A percentile compares a stretch with the other conserved stretches of the same genome.
Conservation (phyloP, 2,888 invertebrate species). For the Diloba caeruleocephala region DNA sequence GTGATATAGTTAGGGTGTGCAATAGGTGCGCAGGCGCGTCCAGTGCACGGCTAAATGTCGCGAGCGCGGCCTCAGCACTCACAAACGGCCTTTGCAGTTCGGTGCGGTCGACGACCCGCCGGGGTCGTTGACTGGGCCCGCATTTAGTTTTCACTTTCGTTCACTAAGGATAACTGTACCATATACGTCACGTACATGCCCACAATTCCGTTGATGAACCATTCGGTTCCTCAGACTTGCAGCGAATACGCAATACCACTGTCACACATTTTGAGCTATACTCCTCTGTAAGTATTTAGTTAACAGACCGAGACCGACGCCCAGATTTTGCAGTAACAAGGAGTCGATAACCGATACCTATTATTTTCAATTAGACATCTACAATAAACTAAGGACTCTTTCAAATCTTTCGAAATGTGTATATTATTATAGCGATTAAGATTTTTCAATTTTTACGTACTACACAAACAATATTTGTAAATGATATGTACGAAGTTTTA, state of each 20-base stretch:
- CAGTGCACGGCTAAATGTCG: constrained; percentile 80
- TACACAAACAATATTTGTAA: constrained; percentile 10
- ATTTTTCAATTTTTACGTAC: constrained; percentile 8
- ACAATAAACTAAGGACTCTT: constrained; percentile 8
- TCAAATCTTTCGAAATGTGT: constrained; percentile 16
- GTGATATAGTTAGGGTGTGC: constrained; percentile 62
- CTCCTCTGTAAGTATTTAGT: constrained; percentile 18
- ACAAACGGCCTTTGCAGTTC: constrained; percentile 89
- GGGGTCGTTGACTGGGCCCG: constrained; percentile 84
- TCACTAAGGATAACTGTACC: constrained; percentile 89
- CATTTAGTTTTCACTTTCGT: constrained; percentile 89
- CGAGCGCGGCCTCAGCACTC: constrained; percentile 86
- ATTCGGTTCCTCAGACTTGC: constrained; percentile 71
- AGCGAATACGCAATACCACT: constrained; percentile 66
- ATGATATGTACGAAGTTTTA: constrained; percentile 23
- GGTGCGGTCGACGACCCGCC: constrained; percentile 86
- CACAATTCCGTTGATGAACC: constrained; percentile 64
- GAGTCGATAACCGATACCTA: constrained; percentile 46
- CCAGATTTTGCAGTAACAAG: constrained; percentile 47
- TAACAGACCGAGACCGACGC: constrained; percentile 13
- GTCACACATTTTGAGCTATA: constrained; percentile 34
- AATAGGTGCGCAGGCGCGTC: constrained; percentile 73
- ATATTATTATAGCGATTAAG: constrained; percentile 8
- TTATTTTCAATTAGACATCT: constrained; percentile 42
- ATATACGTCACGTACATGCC: constrained; percentile 81